These are phyloP conservation scores for Gavialis gangeticus DNA, from an alignment of 2,113 vertebrate genomes.

Conservation along the genomic window DNA sequence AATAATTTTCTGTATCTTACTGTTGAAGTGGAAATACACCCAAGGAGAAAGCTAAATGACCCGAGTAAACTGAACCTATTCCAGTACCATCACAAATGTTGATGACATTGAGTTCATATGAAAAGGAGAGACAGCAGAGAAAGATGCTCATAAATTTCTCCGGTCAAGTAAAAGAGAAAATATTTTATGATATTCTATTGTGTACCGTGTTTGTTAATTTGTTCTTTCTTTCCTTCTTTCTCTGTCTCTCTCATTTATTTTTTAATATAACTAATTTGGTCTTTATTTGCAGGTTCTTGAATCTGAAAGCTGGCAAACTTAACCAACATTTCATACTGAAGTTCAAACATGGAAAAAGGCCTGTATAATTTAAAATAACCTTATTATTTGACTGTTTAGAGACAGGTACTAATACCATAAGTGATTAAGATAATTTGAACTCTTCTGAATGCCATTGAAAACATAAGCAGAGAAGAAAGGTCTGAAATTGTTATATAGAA, in stretches of 20 bases:
- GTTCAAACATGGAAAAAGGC: rapidly evolving
- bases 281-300: background rate
- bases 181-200: rapidly evolving
- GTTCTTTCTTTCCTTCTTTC: rapidly evolving
- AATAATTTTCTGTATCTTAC: background rate
- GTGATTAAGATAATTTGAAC: background rate
- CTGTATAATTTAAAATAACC: rapidly evolving
- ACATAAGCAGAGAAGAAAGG: background rate
- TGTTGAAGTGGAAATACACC: background rate
- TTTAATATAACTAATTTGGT: too few relatives aligned
- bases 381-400: background rate
- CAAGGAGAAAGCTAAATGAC: background rate
- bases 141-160: background rate
- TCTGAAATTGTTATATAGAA: background rate
- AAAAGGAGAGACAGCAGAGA: too few relatives aligned
- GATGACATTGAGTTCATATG: background rate
- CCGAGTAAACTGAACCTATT: background rate
- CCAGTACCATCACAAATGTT: background rate
- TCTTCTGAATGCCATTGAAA: background rate
- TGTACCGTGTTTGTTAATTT: background rate
- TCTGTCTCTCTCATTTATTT: background rate
- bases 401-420: background rate
- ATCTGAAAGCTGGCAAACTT: background rate
- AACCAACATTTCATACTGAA: background rate
- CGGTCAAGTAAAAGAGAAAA: background rate